These are phyloP conservation scores for Anisognathus igniventris DNA, from an alignment of 2,797 vertebrate genomes.

Conservation along the genomic window DNA sequence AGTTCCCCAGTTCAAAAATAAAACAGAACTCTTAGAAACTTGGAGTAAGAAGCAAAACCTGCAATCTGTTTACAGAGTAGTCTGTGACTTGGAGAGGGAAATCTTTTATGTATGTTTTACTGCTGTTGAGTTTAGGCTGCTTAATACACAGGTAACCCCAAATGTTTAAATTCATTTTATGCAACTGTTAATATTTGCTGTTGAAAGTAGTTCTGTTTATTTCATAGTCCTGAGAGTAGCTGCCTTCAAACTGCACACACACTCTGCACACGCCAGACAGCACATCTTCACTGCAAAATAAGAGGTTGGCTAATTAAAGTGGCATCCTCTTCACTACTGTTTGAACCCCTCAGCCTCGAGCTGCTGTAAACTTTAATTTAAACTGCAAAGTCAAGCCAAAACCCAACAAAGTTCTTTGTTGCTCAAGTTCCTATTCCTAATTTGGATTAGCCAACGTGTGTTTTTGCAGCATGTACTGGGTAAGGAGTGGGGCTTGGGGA, in stretches of 20 bases:
- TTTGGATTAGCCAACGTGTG: slow-evolving; percentile 5
- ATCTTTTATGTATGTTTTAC: not conserved
- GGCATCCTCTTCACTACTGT: not conserved
- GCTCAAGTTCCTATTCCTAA: not conserved
- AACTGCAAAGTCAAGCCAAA: slow-evolving; percentile 1
- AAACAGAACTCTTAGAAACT: slow-evolving; percentile 21
- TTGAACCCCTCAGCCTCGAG: not conserved
- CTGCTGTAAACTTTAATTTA: not conserved
- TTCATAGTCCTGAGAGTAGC: slow-evolving; percentile 51
- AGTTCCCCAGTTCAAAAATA: slow-evolving; percentile 33
- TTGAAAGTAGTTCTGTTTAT: slow-evolving; percentile 33
- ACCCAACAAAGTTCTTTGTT: not conserved
- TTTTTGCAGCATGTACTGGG: slow-evolving; percentile 35
- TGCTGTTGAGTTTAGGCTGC: not conserved
- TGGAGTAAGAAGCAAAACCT: slow-evolving; percentile 48
- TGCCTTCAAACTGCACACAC: slow-evolving; percentile 20
- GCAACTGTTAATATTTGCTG: not conserved
- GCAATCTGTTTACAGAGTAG: not conserved
- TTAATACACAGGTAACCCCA: not conserved
- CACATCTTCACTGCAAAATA: slow-evolving; percentile 2
- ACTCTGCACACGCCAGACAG: not conserved
- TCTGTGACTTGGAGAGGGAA: not conserved
- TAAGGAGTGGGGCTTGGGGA: not conserved
- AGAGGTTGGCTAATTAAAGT: slow-evolving; percentile 15
- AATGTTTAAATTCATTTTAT: not conserved